Conservation (phyloP, 92 coral and sea anemone genomes). For the Parazoanthus swiftii region DNA sequence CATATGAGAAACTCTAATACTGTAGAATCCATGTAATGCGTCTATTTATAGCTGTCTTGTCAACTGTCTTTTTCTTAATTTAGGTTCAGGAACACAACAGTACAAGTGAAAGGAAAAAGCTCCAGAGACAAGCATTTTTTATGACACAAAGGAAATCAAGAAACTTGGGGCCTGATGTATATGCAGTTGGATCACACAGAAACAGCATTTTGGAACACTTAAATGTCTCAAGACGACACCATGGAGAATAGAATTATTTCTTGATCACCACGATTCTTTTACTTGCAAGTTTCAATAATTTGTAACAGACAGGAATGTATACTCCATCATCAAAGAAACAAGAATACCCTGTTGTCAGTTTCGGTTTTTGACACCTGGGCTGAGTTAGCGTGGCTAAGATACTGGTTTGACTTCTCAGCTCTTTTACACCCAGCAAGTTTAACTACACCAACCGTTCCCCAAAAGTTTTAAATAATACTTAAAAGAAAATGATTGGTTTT, state of each 20-base stretch:
- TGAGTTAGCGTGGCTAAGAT: too few species aligned
- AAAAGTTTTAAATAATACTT: too few species aligned
- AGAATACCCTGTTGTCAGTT: too few species aligned
- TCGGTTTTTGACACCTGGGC: too few species aligned
- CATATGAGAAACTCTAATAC: too few species aligned
- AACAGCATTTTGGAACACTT: conserved; percentile 80
- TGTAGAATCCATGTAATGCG: too few species aligned
- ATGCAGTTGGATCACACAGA: conserved; percentile 58
- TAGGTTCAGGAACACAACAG: conserved; percentile 76
- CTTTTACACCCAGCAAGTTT: too few species aligned
- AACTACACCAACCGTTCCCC: too few species aligned
- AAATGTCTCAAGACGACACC: conserved; percentile 69
- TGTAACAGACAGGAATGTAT: background rate
- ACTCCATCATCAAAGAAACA: background rate
- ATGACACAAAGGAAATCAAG: conserved; percentile 55
- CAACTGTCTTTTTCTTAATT: conserved; percentile 1
- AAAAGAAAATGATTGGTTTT: too few species aligned
- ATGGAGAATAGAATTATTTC: conserved; percentile 1
- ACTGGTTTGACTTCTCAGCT: too few species aligned
- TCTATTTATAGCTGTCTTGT: too few species aligned
- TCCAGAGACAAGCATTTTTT: conserved; percentile 62
- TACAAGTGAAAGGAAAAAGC: conserved; percentile 58
- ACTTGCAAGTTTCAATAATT: background rate
- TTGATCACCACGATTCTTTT: too few species aligned
- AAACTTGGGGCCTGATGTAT: conserved; percentile 60